phyloP scores from a whole-genome alignment of 1,140 invertebrate genomes.

The Luehdorfia chinensis region DNA sequence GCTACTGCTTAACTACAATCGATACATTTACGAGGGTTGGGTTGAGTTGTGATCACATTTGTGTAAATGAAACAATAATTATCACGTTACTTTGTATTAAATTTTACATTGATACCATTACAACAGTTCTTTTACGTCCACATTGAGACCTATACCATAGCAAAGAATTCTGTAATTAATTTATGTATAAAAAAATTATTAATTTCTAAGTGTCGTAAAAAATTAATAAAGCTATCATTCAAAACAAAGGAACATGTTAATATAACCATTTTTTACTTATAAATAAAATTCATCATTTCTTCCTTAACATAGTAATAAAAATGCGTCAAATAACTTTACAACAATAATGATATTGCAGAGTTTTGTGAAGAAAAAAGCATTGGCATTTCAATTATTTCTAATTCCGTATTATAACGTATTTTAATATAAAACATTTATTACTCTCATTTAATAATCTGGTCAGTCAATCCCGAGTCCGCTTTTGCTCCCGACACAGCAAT shows the following conservation, averaged over 20 bases:
- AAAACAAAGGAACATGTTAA: conserved; percentile 10
- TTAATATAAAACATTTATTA: conserved; percentile 62
- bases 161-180: conserved; percentile 5
- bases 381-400: conserved; percentile 43
- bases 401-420: conserved; percentile 43
- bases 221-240: conserved; percentile 6
- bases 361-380: conserved; percentile 42
- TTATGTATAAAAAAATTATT: conserved; percentile 1
- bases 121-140: conserved; percentile 28
- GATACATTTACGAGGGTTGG: neutral
- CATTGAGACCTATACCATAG: neutral
- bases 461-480: conserved; percentile 55
- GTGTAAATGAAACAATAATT: conserved; percentile 16
- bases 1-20: conserved; percentile 15
- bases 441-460: conserved; percentile 50
- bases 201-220: neutral
- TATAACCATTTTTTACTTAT: conserved; percentile 2
- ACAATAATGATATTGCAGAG: conserved; percentile 36
- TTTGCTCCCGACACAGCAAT: conserved; percentile 39
- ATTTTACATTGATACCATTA: conserved; percentile 28
- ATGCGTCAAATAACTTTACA: conserved; percentile 32
- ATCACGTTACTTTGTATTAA: conserved; percentile 41
- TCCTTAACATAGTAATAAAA: conserved; percentile 23
- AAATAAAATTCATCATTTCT: conserved; percentile 8
- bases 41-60: neutral